phyloP scores from a whole-genome alignment of 2,888 invertebrate genomes.

The Carcina quercana region DNA sequence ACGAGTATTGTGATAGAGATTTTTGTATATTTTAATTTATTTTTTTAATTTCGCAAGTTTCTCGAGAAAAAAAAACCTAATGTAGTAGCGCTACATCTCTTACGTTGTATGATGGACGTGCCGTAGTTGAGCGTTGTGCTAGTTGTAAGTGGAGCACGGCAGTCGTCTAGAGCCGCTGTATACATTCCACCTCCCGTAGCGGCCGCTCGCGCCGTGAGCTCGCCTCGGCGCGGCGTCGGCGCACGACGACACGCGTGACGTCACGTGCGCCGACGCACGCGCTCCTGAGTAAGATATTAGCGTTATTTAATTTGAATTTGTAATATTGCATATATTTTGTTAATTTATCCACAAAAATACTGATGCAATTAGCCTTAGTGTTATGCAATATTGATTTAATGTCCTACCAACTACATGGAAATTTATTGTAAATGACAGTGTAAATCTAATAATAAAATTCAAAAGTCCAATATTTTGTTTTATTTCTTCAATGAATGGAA shows the following conservation, averaged over 20 bases:
- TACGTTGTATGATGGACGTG: conserved; percentile 55
- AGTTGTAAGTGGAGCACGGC: conserved; percentile 59
- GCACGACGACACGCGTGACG: conserved; percentile 24
- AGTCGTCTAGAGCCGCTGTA: not conserved
- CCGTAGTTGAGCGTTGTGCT: conserved; percentile 65
- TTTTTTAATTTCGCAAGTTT: conserved; percentile 70
- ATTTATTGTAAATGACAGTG: conserved; percentile 75
- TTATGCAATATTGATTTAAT: conserved; percentile 75
- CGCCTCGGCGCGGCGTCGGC: not conserved
- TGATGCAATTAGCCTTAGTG: conserved; percentile 74
- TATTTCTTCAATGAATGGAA: conserved; percentile 28
- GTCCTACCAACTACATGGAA: conserved; percentile 74
- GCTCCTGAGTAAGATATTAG: conserved; percentile 73
- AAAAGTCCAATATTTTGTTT: conserved; percentile 64
- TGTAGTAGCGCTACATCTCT: conserved; percentile 66
- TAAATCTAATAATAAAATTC: conserved; percentile 75
- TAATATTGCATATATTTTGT: conserved; percentile 73
- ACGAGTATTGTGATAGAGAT: conserved; percentile 75
- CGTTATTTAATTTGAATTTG: conserved; percentile 71
- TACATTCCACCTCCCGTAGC: conserved; percentile 1
- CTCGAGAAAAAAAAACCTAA: conserved; percentile 39
- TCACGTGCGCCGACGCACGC: conserved; percentile 40
- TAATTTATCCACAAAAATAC: conserved; percentile 73
- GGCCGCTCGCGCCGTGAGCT: not conserved
- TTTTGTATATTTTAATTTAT: conserved; percentile 75